A percentile compares a stretch with the other conserved stretches of the same genome.
Evolutionary conservation across 2,797 vertebrate genomes (phyloP).

Genomic region (Glyptemys insculpta): DNA sequence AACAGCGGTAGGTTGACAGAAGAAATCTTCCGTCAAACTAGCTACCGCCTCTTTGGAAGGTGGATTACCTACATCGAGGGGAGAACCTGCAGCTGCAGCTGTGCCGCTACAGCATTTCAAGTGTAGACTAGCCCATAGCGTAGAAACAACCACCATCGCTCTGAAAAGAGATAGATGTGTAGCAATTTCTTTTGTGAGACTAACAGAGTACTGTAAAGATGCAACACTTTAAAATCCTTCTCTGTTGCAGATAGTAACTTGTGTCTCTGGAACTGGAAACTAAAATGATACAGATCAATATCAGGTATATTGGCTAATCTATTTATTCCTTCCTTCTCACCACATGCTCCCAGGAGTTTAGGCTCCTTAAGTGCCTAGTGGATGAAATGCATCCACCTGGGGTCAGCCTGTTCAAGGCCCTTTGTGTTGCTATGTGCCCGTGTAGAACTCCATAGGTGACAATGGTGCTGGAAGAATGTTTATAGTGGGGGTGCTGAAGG

Average conservation of each 20-base stretch:
- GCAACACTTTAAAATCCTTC: background rate
- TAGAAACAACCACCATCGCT: background rate
- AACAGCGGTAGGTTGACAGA: background rate
- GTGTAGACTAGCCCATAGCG: background rate
- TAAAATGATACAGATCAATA: slow-evolving; percentile 12
- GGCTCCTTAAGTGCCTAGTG: slow-evolving; percentile 64
- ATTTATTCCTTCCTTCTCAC: slow-evolving; percentile 53
- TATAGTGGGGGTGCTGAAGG: too few species aligned
- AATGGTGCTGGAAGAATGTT: too few species aligned
- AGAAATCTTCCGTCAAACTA: background rate
- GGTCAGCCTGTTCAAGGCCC: background rate
- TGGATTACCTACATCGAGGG: background rate
- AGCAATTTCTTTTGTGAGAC: background rate
- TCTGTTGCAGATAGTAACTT: slow-evolving; percentile 33
- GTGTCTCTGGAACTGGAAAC: background rate
- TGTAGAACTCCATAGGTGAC: background rate
- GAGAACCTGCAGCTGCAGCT: background rate
- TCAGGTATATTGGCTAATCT: slow-evolving; percentile 45
- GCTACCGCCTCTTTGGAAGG: background rate
- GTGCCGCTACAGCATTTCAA: background rate
- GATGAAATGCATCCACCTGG: background rate
- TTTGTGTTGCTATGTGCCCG: background rate
- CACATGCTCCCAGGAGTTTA: slow-evolving; percentile 57
- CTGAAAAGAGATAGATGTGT: background rate
- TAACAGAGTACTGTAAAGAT: background rate